A percentile compares a stretch with the other conserved stretches of the same genome.
phyloP scores from a whole-genome alignment of 1,140 invertebrate genomes.

The Achroia grisella region DNA sequence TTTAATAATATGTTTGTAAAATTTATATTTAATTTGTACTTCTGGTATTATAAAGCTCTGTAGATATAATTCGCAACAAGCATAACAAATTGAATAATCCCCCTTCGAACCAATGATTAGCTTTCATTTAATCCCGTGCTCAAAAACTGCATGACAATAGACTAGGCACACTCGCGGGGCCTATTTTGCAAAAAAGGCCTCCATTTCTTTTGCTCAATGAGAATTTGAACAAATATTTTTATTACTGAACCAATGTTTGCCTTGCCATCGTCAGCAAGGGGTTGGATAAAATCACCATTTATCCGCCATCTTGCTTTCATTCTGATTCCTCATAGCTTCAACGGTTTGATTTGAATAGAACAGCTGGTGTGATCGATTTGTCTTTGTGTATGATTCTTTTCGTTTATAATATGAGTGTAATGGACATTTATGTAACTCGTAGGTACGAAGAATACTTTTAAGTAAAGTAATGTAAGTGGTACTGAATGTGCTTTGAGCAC shows the following conservation, averaged over 20 bases:
- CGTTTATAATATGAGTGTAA: too few relatives aligned
- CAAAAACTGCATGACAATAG: constrained; percentile 64
- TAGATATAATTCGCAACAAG: background rate
- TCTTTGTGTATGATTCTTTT: constrained; percentile 14
- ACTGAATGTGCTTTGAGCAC: too few relatives aligned
- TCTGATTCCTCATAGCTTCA: constrained; percentile 32
- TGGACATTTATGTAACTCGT: too few relatives aligned
- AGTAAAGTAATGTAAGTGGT: too few relatives aligned
- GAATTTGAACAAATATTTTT: constrained; percentile 64
- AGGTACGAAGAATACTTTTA: too few relatives aligned
- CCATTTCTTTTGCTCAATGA: constrained; percentile 38
- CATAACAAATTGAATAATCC: constrained; percentile 16
- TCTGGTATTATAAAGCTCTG: too few relatives aligned
- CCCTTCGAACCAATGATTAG: constrained; percentile 50
- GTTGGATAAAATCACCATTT: constrained; percentile 49
- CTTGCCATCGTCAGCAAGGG: constrained; percentile 43
- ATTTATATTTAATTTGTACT: too few relatives aligned
- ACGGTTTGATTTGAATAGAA: constrained; percentile 40
- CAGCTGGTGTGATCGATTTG: constrained; percentile 26
- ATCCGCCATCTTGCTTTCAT: constrained; percentile 43
- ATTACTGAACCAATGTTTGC: constrained; percentile 65
- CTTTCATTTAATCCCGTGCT: constrained; percentile 62
- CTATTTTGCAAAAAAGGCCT: constrained; percentile 45
- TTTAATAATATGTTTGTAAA: too few relatives aligned
- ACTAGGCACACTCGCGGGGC: constrained; percentile 41